Base-by-base conservation (phyloP, 2,888 invertebrate genomes). In the Phalangium opilio region DNA sequence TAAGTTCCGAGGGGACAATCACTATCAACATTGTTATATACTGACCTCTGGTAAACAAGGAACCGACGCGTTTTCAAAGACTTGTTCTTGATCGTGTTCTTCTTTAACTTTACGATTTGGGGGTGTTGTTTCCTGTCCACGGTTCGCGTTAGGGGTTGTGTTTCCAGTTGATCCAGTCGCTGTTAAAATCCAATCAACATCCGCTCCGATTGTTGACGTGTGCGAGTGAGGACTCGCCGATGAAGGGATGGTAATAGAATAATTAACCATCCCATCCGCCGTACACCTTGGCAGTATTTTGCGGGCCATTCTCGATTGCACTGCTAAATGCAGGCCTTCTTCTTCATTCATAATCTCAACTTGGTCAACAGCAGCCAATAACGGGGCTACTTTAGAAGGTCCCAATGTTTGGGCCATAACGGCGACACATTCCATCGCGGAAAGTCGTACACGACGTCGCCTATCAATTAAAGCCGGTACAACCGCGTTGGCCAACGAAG, bases 351-450 rank as follows among this genome's bases (percentile, higher is more conserved):
- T 61, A 7, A 63, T 56, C 55, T 71, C 71, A 3, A 68, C 62
- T 35, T 64, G 61, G 53, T 70, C 65, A 3, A 71, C 67, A 36
- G 67, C 67, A 41, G 69, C 61, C 41, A 72, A 62, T 54, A 85
- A 65, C 59, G 77, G 66, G 1, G 77, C 75, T 1, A 67, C 58
- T 50, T 66, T 63, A 18, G 73, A 70, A 21, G 72, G 69, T 1
- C 77, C 75, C 55, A 77, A 70, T 47, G 81, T 75, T 65, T 83
- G 82, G 2, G 81, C 81, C 38, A 86, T 65, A 19, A 81, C 78
- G 0, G 86, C 81, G 41, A 85, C 67, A 32, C 81, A 78, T 63
- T 87, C 86, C 45, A 87, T 73, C 47, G 75, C 81, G 52, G 75
- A 87, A 68, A 75, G 87, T 60, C 75, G 76, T 53, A 79, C 89